Evolutionary conservation across 2,113 vertebrate genomes (phyloP).

Genomic region (Apteryx mantelli): DNA sequence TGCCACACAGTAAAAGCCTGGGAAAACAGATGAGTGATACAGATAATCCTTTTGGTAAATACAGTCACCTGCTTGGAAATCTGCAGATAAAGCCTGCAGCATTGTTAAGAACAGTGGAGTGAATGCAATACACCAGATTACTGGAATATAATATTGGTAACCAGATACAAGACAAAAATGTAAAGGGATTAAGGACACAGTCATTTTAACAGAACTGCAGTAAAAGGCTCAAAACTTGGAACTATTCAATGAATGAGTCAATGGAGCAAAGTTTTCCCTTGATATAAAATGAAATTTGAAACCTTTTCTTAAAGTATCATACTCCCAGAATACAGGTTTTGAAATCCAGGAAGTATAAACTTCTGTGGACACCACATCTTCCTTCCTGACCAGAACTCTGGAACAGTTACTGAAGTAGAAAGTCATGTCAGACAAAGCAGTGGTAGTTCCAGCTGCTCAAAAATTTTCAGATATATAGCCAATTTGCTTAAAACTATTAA

Average conservation of each 20-base stretch:
- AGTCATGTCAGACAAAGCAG: not conserved
- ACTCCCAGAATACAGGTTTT: not conserved
- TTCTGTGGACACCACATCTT: slow-evolving; percentile 10
- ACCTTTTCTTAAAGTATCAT: not conserved
- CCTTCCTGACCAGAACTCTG: slow-evolving; percentile 2
- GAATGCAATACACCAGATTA: slow-evolving; percentile 7
- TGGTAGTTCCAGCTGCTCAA: not conserved
- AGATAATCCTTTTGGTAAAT: slow-evolving; percentile 51
- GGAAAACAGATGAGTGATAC: slow-evolving; percentile 51
- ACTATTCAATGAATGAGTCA: slow-evolving; percentile 30
- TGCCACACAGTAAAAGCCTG: slow-evolving; percentile 32
- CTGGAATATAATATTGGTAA: slow-evolving; percentile 51
- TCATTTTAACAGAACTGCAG: slow-evolving; percentile 30
- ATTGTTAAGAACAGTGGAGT: not conserved
- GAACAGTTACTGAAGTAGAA: not conserved
- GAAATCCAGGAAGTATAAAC: slow-evolving; percentile 39
- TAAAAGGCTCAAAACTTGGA: slow-evolving; percentile 31
- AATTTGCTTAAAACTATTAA: not conserved
- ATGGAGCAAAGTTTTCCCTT: slow-evolving; percentile 32
- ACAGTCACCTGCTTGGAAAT: slow-evolving; percentile 47
- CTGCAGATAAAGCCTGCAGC: slow-evolving; percentile 1
- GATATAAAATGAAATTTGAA: slow-evolving; percentile 38
- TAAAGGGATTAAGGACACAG: slow-evolving; percentile 47
- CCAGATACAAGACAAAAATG: slow-evolving; percentile 42
- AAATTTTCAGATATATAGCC: not conserved